Conservation (phyloP, 2,888 invertebrate species). For the Torymus auratus region DNA sequence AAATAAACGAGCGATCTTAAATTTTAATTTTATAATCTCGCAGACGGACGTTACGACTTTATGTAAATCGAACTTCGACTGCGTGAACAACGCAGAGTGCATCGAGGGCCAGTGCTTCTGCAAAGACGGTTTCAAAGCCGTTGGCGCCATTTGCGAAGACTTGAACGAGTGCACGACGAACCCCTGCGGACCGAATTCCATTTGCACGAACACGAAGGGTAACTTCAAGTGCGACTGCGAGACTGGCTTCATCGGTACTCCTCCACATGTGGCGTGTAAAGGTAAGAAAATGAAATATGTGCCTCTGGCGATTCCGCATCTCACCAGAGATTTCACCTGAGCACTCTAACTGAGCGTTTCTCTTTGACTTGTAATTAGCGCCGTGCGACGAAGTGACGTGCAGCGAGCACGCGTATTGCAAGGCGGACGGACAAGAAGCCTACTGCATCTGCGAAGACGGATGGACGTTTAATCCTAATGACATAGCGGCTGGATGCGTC, state of each 20-base stretch:
- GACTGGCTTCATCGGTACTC: conserved; percentile 88
- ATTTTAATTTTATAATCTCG: too few relatives aligned
- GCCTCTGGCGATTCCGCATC: neutral
- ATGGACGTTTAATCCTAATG: conserved; percentile 93
- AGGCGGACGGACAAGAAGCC: conserved; percentile 91
- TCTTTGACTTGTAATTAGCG: conserved; percentile 76
- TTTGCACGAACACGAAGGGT: conserved; percentile 89
- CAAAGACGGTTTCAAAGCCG: conserved; percentile 89
- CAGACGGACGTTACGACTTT: conserved; percentile 90
- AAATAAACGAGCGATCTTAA: too few relatives aligned
- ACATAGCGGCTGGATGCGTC: conserved; percentile 92
- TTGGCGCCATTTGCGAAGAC: conserved; percentile 88
- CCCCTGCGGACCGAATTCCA: conserved; percentile 86
- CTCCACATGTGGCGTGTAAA: conserved; percentile 88
- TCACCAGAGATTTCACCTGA: neutral
- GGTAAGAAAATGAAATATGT: conserved; percentile 68
- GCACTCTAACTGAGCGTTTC: neutral
- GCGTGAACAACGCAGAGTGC: conserved; percentile 94
- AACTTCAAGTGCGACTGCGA: conserved; percentile 90
- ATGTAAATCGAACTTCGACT: conserved; percentile 92
- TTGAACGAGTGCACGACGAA: conserved; percentile 86
- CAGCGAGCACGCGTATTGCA: conserved; percentile 92
- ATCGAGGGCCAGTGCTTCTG: conserved; percentile 93
- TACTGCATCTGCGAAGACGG: conserved; percentile 95
- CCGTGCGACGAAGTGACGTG: conserved; percentile 95